Evolutionary conservation across 2,888 invertebrate species (phyloP), one percentile per base, ranked within the genome.

Genomic region (Drosophila picticornis): DNA sequence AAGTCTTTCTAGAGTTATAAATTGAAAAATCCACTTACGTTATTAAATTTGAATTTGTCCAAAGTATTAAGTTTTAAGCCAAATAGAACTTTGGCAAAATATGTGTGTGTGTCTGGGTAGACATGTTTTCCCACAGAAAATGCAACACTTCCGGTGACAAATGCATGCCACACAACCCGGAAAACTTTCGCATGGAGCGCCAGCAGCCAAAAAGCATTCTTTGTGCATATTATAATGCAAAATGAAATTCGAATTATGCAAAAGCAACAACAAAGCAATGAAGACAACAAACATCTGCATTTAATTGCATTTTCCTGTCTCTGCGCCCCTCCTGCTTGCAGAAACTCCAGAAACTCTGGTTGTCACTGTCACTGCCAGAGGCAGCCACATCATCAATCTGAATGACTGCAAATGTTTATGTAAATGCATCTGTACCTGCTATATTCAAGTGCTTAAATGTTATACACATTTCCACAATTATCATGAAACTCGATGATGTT

Each of bases 261-360:
- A 55, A n/a, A 46, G 7, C 50, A 71, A 34, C 53, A 64, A 48
- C 25, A 38, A 36, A n/a, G 7, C 13, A 63, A 56, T 9, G 53
- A 48, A 16, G 40, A 57, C 29, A 32, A 51, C 31, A 77, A 63
- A 50, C 59, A 67, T 48, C 53, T 71, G 52, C 63, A 63, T 64
- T 77, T 84, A 89, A 89, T 89, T 86, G 78, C 83, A 81, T 84
- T 86, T 89, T 57, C 72, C 65, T 84, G 83, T 82, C 62, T 25
- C 25, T n/a, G 16, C 16, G 32, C 13, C 4, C 31, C 13, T 19
- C 10, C 58, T 27, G 52, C 38, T 40, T 51, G 32, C 7, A 51
- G 53, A 22, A 61, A 65, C 53, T 62, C 19, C 19, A 56, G 57
- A 50, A 16, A 53, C 60, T 74, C 58, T 60, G 43, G 19, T 48